Conservation (phyloP, 1,140 invertebrate species). For the Drosophila lacertosa region DNA sequence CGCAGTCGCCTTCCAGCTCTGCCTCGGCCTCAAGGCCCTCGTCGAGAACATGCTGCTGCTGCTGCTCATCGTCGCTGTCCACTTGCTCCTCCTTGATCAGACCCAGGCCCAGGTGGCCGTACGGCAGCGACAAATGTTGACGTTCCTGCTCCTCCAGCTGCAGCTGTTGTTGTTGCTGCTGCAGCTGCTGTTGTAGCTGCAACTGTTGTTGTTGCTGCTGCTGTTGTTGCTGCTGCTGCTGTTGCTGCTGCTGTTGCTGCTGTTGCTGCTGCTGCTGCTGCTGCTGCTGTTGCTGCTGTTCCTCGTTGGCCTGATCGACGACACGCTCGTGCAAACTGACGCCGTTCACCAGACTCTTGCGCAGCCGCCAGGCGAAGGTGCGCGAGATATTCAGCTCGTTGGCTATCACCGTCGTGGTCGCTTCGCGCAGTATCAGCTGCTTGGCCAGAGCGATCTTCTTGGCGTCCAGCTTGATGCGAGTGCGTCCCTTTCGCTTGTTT, state of each 20-base stretch:
- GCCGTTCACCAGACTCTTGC: conserved; percentile 80
- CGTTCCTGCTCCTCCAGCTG: conserved; percentile 44
- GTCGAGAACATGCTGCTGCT: not conserved
- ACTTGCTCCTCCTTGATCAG: conserved; percentile 67
- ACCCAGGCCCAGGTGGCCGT: conserved; percentile 48
- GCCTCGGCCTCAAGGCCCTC: conserved; percentile 5
- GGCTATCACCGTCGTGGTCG: conserved; percentile 80
- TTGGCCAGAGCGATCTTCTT: conserved; percentile 81
- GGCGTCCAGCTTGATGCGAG: conserved; percentile 81
- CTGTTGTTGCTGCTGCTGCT: conserved; percentile 14
- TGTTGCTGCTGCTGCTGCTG: conserved; percentile 36
- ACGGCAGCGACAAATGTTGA: conserved; percentile 50
- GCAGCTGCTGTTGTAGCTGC: conserved; percentile 13
- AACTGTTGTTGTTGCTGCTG: conserved; percentile 22
- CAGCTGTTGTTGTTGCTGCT: conserved; percentile 13
- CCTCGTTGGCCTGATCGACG: conserved; percentile 66
- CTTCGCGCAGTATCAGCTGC: conserved; percentile 77
- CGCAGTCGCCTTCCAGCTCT: conserved; percentile 1
- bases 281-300: conserved; percentile 50
- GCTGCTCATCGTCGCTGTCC: conserved; percentile 30
- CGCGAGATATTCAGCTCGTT: conserved; percentile 81
- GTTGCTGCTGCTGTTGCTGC: conserved; percentile 11
- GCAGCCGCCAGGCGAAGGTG: conserved; percentile 80
- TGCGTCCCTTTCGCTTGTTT: conserved; percentile 79
- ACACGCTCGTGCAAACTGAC: conserved; percentile 79